Conservation (phyloP, 2,797 vertebrate species). For the Cercopithecus neglectus region DNA sequence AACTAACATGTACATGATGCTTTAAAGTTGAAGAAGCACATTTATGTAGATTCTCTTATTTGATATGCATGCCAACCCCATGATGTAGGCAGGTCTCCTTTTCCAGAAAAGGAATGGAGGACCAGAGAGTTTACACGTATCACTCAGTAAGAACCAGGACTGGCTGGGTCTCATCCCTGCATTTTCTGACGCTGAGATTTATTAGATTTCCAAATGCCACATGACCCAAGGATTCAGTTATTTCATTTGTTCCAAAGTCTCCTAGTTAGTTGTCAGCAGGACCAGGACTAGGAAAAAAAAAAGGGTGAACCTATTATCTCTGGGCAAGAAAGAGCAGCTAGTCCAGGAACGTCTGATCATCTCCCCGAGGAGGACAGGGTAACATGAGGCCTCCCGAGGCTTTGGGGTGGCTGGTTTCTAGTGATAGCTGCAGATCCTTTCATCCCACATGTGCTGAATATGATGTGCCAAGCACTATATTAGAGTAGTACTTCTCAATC, state of each 20-base stretch:
- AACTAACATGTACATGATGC: neutral
- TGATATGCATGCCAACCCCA: accelerated
- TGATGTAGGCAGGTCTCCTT: neutral
- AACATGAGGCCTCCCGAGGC: neutral
- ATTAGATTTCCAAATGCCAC: neutral
- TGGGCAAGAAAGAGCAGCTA: neutral
- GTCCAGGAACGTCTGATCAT: neutral
- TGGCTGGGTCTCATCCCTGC: neutral
- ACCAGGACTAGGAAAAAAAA: neutral
- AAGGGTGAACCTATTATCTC: neutral
- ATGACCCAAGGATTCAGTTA: neutral
- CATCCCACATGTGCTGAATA: neutral
- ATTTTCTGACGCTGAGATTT: neutral
- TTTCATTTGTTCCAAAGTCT: neutral
- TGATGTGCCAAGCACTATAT: neutral
- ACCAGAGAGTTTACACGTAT: neutral
- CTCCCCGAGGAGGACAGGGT: neutral
- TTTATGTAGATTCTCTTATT: neutral
- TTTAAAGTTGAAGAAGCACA: neutral
- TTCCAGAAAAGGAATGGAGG: neutral
- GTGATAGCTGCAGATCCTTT: neutral
- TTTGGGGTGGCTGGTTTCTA: neutral
- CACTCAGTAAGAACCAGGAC: neutral
- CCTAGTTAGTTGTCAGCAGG: neutral
- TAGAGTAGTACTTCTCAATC: neutral